Evolutionary conservation across 2,113 vertebrate species (phyloP).

Genomic region (Bos indicus): DNA sequence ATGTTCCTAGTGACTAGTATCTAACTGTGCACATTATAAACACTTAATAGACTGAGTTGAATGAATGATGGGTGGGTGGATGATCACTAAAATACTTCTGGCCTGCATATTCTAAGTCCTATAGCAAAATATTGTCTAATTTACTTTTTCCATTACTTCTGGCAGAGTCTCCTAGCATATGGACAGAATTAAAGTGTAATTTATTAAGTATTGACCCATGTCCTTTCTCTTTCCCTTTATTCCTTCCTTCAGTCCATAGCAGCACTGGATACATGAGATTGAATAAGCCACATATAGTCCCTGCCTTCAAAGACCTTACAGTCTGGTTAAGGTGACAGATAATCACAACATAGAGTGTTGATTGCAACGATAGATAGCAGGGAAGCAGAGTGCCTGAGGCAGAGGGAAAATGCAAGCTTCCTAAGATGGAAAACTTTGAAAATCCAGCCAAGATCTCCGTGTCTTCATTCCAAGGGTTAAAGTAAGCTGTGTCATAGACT

Average conservation of each 20-base stretch:
- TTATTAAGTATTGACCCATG: background rate
- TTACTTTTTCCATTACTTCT: background rate
- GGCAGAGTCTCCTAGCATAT: background rate
- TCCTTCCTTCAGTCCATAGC: background rate
- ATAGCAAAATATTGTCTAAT: background rate
- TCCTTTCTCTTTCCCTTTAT: background rate
- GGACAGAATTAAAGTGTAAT: background rate
- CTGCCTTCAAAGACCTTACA: background rate
- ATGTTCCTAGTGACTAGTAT: background rate
- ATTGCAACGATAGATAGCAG: background rate
- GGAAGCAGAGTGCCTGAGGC: background rate
- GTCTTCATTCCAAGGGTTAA: constrained; percentile 28
- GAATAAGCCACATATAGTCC: background rate
- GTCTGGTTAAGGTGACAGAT: background rate
- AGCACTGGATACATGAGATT: background rate
- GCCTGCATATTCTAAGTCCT: background rate
- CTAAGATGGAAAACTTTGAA: background rate
- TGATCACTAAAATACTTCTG: background rate
- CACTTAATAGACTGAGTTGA: background rate
- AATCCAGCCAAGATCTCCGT: background rate
- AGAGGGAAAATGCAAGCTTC: background rate
- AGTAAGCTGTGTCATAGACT: constrained; percentile 19
- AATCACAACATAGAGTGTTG: background rate
- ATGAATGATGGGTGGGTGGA: background rate
- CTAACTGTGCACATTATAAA: background rate